Evolutionary conservation across 2,113 vertebrate genomes (phyloP), one percentile per base, ranked within the genome.

Genomic region (Numida meleagris): DNA sequence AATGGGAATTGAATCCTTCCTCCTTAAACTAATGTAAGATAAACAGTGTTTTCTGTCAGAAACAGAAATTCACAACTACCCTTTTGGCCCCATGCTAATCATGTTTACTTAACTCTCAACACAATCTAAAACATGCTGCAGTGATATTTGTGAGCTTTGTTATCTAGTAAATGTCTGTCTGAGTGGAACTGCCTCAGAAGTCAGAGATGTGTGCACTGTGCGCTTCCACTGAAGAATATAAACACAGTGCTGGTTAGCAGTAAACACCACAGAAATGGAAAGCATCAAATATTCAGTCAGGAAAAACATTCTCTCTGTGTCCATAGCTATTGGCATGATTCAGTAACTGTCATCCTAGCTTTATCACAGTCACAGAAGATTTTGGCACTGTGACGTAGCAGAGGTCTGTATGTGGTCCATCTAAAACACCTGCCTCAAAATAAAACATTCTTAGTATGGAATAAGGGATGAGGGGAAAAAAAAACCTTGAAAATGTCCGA

Each of bases 91-190:
- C 27, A 73, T 89, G 23, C 19, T 82, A 55, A 85, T 73, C 17
- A 6, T 80, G 71, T 89, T 93, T 96, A 82, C 53, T 94, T 92
- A 90, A 81, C 80, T 90, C 57, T 83, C 83, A 90, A 33, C 73
- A 51, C 38, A 57, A 16, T 88, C 57, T 86, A 61, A 78, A 95
- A 84, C 38, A 27, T 48, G 40, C 80, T 90, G 80, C 0, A 66
- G 50, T 92, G 74, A 72, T 40, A 66, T 90, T 90, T 90, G 57
- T 84, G 92, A 83, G 70, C 36, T 63, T 74, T 25, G n/a, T 84
- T 92, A 70, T 95, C 74, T 85, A 18, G n/a, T 76, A 73, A 85
- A 87, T 85, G 73, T 74, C 86, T 94, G 68, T 81, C 68, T 89
- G 66, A 93, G 45, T 24, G 12, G 82, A 89, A 76, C 48, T 85